Conservation (phyloP, 1,140 invertebrate species). For the Drosophila leontia region DNA sequence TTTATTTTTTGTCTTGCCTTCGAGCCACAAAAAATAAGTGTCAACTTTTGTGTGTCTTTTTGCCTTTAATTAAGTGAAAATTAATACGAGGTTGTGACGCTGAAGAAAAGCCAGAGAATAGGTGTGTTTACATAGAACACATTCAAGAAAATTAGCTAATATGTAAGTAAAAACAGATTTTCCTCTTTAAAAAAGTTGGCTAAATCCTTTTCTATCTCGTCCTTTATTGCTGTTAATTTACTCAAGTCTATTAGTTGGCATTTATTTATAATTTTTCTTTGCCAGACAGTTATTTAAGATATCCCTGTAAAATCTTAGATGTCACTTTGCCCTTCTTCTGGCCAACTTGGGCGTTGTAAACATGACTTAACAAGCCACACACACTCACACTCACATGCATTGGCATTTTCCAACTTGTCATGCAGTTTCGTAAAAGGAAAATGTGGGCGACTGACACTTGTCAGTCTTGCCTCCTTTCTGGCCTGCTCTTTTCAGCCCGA, state of each 20-base stretch:
- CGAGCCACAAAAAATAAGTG: constrained; percentile 31
- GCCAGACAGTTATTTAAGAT: constrained; percentile 21
- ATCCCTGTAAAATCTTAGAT: not conserved
- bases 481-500: constrained; percentile 44
- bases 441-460: constrained; percentile 53
- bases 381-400: constrained; percentile 36
- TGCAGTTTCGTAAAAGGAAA: constrained; percentile 41
- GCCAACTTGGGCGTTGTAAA: constrained; percentile 58
- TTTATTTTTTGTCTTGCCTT: constrained; percentile 14
- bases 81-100: constrained; percentile 33
- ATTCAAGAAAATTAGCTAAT: not conserved
- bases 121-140: not conserved
- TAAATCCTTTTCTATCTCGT: not conserved
- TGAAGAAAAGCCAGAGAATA: not conserved
- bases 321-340: constrained; percentile 26
- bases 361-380: constrained; percentile 58
- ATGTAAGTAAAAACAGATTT: not conserved
- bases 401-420: constrained; percentile 53
- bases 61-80: constrained; percentile 63
- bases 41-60: constrained; percentile 35
- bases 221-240: not conserved
- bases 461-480: constrained; percentile 45
- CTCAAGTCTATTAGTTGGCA: constrained; percentile 11
- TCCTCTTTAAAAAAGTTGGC: not conserved
- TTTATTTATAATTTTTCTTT: constrained; percentile 3